Evolutionary conservation across 2,113 vertebrate genomes (phyloP).

Genomic region (Diphyllodes magnificus): DNA sequence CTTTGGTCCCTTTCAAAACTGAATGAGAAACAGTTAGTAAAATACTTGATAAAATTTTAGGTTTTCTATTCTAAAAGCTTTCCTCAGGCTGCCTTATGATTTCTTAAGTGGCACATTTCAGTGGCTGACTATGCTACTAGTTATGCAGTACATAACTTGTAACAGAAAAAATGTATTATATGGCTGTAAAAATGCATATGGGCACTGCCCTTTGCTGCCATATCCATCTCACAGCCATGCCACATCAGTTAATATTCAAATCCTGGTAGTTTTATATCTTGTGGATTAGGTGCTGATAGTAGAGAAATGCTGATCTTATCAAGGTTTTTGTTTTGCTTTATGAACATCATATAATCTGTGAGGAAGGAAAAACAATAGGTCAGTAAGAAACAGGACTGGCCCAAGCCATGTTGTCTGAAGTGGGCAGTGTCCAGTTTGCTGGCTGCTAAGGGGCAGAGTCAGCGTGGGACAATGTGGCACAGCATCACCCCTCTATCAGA

Average conservation of each 20-base stretch:
- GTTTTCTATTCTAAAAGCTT: not conserved
- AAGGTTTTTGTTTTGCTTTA: not conserved
- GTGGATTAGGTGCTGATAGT: not conserved
- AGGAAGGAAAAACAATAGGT: not conserved
- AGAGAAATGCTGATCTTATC: not conserved
- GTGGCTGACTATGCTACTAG: not conserved
- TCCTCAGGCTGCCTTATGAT: not conserved
- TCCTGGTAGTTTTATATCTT: not conserved
- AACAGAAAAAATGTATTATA: not conserved
- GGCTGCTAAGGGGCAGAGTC: not conserved
- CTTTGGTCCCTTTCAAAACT: not conserved
- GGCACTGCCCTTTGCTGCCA: not conserved
- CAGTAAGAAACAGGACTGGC: not conserved
- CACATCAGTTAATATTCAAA: not conserved
- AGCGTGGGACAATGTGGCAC: accelerated
- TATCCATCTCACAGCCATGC: not conserved
- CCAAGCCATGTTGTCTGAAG: not conserved
- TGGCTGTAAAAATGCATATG: slow-evolving; percentile 1
- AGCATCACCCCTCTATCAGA: not conserved
- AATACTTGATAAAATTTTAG: not conserved
- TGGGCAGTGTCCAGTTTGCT: not conserved
- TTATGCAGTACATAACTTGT: slow-evolving; percentile 4
- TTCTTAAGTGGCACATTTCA: not conserved
- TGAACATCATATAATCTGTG: not conserved
- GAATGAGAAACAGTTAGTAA: not conserved